Percentiles rank a stretch among this genome's conserved stretches.
Conservation (phyloP, 2,797 vertebrate species). For the Perodicticus potto region DNA sequence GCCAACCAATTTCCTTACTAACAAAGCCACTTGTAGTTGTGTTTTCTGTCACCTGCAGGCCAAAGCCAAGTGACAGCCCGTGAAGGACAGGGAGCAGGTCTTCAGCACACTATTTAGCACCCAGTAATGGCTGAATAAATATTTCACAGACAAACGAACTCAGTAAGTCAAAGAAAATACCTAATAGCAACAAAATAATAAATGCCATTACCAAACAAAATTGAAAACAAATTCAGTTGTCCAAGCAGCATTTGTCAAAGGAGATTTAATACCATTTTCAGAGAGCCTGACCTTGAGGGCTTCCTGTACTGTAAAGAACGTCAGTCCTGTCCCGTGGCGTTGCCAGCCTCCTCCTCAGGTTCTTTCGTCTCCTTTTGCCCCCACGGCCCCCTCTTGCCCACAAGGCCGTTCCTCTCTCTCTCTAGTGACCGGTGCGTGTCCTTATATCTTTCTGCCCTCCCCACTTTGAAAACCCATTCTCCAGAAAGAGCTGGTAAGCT, state of each 20-base stretch:
- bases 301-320: not conserved
- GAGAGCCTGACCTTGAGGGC: not conserved
- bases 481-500: not conserved
- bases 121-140: not conserved
- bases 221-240: constrained; percentile 29
- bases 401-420: not conserved
- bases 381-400: not conserved
- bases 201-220: constrained; percentile 8
- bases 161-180: not conserved
- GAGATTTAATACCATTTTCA: constrained; percentile 41
- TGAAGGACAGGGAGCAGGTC: not conserved
- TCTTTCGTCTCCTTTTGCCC: not conserved
- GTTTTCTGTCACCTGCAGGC: not conserved
- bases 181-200: not conserved
- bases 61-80: not conserved
- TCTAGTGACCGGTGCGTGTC: not conserved
- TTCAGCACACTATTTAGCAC: not conserved
- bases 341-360: not conserved
- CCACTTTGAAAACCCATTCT: constrained; percentile 18
- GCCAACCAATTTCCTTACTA: not conserved
- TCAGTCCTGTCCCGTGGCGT: not conserved
- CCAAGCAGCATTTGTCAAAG: not conserved
- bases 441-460: not conserved
- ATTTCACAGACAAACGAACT: not conserved
- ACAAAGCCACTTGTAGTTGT: not conserved